Conservation (phyloP, 2,888 invertebrate genomes). For the Ryuthela nishihirai region DNA sequence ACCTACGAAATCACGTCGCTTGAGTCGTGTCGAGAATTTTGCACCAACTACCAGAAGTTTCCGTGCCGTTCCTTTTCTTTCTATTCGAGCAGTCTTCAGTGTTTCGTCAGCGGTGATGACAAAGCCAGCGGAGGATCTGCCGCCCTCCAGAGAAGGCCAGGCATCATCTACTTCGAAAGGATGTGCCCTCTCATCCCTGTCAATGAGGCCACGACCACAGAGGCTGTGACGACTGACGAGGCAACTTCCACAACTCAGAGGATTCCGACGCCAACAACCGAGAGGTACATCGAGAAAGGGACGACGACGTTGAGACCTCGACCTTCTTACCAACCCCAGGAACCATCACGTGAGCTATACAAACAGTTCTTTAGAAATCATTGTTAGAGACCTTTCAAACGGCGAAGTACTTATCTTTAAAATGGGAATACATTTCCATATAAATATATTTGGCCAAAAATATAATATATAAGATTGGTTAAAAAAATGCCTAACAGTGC, state of each 20-base stretch:
- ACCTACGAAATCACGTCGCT: constrained; percentile 48
- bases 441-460: no score
- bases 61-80: constrained; percentile 52
- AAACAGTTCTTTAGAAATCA: no score
- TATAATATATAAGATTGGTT: no score
- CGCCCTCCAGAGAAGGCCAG: constrained; percentile 36
- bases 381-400: no score
- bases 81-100: constrained; percentile 51
- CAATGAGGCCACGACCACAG: background rate
- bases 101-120: constrained; percentile 51
- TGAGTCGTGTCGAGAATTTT: constrained; percentile 49
- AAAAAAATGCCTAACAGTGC: no score
- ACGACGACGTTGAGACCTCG: constrained; percentile 20
- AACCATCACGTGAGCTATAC: constrained; percentile 19
- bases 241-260: constrained; percentile 2
- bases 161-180: constrained; percentile 42
- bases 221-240: constrained; percentile 1
- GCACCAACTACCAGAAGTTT: constrained; percentile 50
- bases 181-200: constrained; percentile 31
- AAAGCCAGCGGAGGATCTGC: constrained; percentile 37
- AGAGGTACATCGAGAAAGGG: constrained; percentile 15
- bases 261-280: constrained; percentile 9
- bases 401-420: no score
- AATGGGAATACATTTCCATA: no score
- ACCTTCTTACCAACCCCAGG: constrained; percentile 22